Percentiles rank a stretch among this genome's conserved stretches.
These are phyloP conservation scores for Epizoanthus stellaris DNA, from an alignment of 92 coral and sea anemone genomes.

Conservation along the genomic window DNA sequence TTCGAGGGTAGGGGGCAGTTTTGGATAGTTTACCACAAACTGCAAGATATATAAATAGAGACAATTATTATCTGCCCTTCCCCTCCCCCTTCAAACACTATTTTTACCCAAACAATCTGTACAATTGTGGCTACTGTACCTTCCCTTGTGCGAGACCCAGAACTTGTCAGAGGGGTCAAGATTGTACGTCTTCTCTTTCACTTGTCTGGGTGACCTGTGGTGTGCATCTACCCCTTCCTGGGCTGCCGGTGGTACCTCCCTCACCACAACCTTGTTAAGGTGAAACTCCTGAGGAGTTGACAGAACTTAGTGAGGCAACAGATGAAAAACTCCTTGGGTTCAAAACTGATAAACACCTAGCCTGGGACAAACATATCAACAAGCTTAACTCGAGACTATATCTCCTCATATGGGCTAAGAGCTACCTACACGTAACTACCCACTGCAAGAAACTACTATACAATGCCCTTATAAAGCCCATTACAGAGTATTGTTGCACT, in stretches of 20 bases:
- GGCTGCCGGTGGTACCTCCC: constrained; percentile 54
- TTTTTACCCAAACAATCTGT: neutral
- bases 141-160: constrained; percentile 96
- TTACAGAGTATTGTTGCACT: neutral
- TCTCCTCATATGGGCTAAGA: neutral
- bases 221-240: constrained; percentile 83
- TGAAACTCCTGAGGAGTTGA: constrained; percentile 75
- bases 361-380: neutral
- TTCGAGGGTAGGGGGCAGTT: no score
- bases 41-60: no score
- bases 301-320: no score
- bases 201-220: constrained; percentile 92
- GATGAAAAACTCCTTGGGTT: no score
- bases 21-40: no score
- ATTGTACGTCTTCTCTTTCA: constrained; percentile 87
- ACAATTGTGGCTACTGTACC: constrained; percentile 53
- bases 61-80: no score
- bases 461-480: neutral
- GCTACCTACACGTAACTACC: neutral
- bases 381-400: neutral
- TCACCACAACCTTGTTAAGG: constrained; percentile 86
- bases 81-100: neutral
- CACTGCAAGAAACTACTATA: neutral
- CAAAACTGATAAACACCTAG: neutral
- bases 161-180: constrained; percentile 83